Evolutionary conservation across 2,113 vertebrate genomes (phyloP).

Genomic region (human): DNA sequence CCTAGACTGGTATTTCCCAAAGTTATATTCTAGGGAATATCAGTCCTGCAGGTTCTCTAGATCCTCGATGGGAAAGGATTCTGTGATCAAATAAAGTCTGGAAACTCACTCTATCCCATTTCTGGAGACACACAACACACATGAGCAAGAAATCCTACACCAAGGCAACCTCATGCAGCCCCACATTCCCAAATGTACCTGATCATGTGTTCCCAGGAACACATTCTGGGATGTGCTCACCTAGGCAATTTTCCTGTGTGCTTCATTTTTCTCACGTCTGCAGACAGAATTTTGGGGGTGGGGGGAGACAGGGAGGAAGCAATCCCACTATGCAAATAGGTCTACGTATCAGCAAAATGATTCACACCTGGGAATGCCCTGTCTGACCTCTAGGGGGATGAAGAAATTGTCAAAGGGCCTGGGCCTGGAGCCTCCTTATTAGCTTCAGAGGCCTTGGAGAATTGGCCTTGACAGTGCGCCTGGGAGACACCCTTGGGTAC

Average conservation of each 20-base stretch:
- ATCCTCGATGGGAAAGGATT: not conserved
- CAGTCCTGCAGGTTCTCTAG: not conserved
- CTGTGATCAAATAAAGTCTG: not conserved
- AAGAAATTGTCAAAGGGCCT: not conserved
- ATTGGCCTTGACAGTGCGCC: not conserved
- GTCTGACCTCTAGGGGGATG: not conserved
- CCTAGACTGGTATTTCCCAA: not conserved
- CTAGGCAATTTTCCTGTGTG: not conserved
- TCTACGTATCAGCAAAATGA: not conserved
- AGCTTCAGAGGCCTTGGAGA: not conserved
- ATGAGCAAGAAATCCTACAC: not conserved
- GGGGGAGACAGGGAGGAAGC: not conserved
- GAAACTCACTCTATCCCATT: not conserved
- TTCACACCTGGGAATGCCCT: not conserved
- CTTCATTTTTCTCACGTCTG: not conserved
- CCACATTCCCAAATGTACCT: not conserved
- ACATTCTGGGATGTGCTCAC: not conserved
- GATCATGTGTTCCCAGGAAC: not conserved
- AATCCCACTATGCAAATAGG: not conserved
- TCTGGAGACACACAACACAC: not conserved
- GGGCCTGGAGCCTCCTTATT: not conserved
- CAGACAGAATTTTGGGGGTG: not conserved
- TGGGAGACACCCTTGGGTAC: not conserved
- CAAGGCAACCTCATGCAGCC: rapidly evolving
- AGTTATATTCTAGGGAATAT: not conserved